Evolutionary conservation across 2,797 vertebrate genomes (phyloP).

Genomic region (Sebastes hubbsi): DNA sequence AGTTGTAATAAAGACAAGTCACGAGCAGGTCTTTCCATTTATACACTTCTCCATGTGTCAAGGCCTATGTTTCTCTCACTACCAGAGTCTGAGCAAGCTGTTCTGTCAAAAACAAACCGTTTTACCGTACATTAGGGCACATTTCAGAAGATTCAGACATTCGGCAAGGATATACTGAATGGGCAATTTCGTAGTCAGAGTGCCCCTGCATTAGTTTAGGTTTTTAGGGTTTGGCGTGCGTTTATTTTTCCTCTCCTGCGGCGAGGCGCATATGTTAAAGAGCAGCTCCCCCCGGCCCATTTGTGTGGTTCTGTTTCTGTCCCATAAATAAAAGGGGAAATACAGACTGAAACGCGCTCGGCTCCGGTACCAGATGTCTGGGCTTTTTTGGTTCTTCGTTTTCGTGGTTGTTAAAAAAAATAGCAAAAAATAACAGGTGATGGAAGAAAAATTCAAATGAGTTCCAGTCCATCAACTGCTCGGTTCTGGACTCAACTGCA

Average conservation of each 20-base stretch:
- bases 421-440: slow-evolving; percentile 58
- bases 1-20: slow-evolving; percentile 42
- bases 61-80: slow-evolving; percentile 28
- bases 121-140: slow-evolving; percentile 57
- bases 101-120: slow-evolving; percentile 48
- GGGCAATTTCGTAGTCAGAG: slow-evolving; percentile 62
- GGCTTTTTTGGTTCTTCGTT: slow-evolving; percentile 24
- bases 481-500: slow-evolving; percentile 32
- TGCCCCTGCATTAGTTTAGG: slow-evolving; percentile 60
- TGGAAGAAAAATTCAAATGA: slow-evolving; percentile 39
- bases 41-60: slow-evolving; percentile 17
- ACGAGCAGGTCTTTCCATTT: slow-evolving; percentile 10
- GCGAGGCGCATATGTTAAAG: slow-evolving; percentile 52
- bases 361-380: slow-evolving; percentile 65
- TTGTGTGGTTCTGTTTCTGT: slow-evolving; percentile 71
- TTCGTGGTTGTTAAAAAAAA: slow-evolving; percentile 23
- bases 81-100: slow-evolving; percentile 23
- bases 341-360: slow-evolving; percentile 29
- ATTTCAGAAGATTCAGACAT: slow-evolving; percentile 43
- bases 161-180: slow-evolving; percentile 50
- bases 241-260: slow-evolving; percentile 75
- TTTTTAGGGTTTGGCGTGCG: slow-evolving; percentile 66
- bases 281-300: slow-evolving; percentile 62
- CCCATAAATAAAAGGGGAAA: slow-evolving; percentile 71
- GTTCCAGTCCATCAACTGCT: slow-evolving; percentile 30